Evolutionary conservation across 2,113 vertebrate genomes (phyloP).

Genomic region (Ginglymostoma cirratum): DNA sequence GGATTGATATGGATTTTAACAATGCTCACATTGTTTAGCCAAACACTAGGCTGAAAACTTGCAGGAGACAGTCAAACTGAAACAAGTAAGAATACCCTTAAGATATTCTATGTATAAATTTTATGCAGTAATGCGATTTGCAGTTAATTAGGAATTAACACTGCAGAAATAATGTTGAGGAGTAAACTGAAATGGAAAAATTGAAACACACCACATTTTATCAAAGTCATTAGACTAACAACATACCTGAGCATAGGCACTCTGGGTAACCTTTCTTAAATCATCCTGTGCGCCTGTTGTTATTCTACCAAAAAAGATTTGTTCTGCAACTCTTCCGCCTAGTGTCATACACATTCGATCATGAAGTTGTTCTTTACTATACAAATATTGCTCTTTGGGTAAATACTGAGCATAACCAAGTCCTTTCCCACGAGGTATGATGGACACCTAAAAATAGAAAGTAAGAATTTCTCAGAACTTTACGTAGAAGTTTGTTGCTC

Average conservation of each 20-base stretch:
- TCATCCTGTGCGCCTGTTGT: constrained; percentile 95
- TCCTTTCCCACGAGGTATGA: constrained; percentile 90
- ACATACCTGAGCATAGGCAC: constrained; percentile 87
- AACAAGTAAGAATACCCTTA: not conserved
- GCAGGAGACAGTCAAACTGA: too few species aligned
- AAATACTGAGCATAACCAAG: constrained; percentile 95
- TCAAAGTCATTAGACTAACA: not conserved
- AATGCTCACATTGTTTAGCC: not conserved
- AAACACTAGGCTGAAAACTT: not conserved
- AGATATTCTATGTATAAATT: not conserved
- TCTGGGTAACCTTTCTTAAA: constrained; percentile 89
- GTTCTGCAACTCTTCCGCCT: constrained; percentile 84
- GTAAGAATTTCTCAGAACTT: not conserved
- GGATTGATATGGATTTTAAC: not conserved
- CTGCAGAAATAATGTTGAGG: not conserved
- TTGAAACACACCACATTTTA: not conserved
- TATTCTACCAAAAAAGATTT: constrained; percentile 87
- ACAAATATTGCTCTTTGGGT: constrained; percentile 89
- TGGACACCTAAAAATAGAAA: constrained; percentile 74
- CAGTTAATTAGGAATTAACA: not conserved
- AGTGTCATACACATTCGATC: constrained; percentile 97
- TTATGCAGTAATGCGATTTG: not conserved
- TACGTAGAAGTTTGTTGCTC: too few species aligned
- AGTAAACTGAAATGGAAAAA: not conserved
- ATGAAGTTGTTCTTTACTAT: constrained; percentile 90